Evolutionary conservation across 2,888 invertebrate species (phyloP), one percentile per base, ranked within the genome.

Genomic region (Ectobius pallidus): DNA sequence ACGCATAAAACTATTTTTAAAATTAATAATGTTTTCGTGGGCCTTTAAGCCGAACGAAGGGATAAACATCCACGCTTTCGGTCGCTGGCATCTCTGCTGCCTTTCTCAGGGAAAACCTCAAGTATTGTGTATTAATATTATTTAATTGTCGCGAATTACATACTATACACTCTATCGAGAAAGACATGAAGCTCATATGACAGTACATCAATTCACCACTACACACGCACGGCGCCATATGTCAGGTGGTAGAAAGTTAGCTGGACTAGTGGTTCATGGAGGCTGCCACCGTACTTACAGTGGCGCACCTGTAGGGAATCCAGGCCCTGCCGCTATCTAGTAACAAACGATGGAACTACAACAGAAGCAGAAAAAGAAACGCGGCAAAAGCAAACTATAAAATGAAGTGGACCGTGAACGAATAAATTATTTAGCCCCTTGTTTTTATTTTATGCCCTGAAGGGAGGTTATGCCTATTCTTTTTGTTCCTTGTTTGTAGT

Each of bases 371-470:
- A 39, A 69, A 34, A 25, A 16, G 42, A 58, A 34, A 58, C 58
- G 70, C 55, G 70, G 70, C 61, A 70, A 70, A 70, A 42, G 61
- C 42, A 70, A 70, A 70, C 25, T 58, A 70, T 27, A 61, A 70
- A 61, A 68, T 32, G 58, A 58, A 69, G 58, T 62, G 34, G 61
- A 62, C 44, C 72, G 49, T 72, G 69, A 72, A 72, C 62, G 69
- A 72, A 72, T 72, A 72, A 69, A 72, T 72, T 72, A 69, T 69
- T 52, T 52, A 32, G n/a, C 32, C 34, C 22, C 34, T 52, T 55
- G 18, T 69, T 39, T 46, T 69, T 52, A 25, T 34, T 22, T 22
- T 39, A 7, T 39, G 49, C 65, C 71, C 30, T 25, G n/a, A 30
- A 34, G 63, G 65, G 65, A 9, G 52, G 20, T 20, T 55, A 55